Evolutionary conservation across 2,888 invertebrate species (phyloP), one percentile per base, ranked within the genome.

Genomic region (Psylliodes chrysocephalus): DNA sequence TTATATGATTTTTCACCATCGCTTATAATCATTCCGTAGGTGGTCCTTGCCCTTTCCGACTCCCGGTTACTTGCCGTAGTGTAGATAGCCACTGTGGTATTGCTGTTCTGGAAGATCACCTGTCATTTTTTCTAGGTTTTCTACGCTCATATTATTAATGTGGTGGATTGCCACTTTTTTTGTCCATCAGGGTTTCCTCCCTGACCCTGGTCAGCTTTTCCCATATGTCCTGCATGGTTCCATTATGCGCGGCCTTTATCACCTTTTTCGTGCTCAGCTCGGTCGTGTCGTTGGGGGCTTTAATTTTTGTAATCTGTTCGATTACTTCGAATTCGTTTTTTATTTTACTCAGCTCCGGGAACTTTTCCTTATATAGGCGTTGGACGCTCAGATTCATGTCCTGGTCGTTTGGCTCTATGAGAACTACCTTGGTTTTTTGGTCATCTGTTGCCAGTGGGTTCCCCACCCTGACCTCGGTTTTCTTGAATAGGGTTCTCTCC

Each of bases 321-420:
- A 46, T 2, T 5, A 10, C 19, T 46, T 46, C 46, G 10, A 46
- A 18, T 2, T 60, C 51, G 17, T 18, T 49, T 14, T 14, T 47
- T 18, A 38, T 33, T 3, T 12, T 28, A 7, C 33, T 25, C 0
- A 54, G 18, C 19, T 63, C 65, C 1, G 65, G 62, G 40, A 47
- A 65, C 19, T 59, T 62, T 2, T 65, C 62, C 10, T 12, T 64
- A 28, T 60, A 65, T 12, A 54, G 25, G n/a, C 28, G 53, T 15
- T 66, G 63, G 1, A 61, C 56, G 44, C 62, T 51, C 8, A 42
- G 46, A 0, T 35, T 40, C 67, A 67, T 62, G 1, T 18, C 38
- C 6, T 2, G 33, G 30, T 65, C 67, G 1, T 35, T 33, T 10
- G 61, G 60, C 14, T 65, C 67, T 7, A 59, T 52, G 2, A 64